Base-by-base conservation (phyloP, 2,113 vertebrate genomes). In the Melospiza georgiana region DNA sequence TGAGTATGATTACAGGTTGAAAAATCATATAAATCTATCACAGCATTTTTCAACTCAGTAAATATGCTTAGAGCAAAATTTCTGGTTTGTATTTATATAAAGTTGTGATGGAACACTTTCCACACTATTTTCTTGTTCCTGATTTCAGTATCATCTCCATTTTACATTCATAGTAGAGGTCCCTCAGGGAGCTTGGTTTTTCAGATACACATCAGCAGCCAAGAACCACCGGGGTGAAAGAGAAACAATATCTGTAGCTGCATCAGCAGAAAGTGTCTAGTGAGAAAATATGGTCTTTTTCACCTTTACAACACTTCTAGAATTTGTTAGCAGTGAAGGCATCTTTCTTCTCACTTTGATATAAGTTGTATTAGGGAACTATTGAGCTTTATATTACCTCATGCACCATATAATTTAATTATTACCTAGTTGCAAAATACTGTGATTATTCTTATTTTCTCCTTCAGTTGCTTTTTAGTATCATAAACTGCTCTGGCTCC, bases 171-270 rank as follows among this genome's bases (percentile, higher is more conserved):
- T 6, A 23, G 61, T 13, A 57, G 49, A 24, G 18, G 28, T 67
- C 41, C 24, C n/a, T 77, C n/a, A 4, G 61, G 51, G 22, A 84
- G 24, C 12, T 62, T 33, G 7, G 15, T 7, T 78, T 62, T 33
- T 78, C 61, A 84, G 66, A 31, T 6, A 25, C 2, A 2, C 0
- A 5, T 37, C 33, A 78, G 39, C n/a, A 71, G 57, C 0, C 0
- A 78, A 66, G 41, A 76, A 30, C 12, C 24, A n/a, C 49, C 54
- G 65, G 35, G n/a, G 61, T 44, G 69, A 75, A 73, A 24, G 39
- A 72, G n/a, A 66, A 89, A 44, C 28, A 58, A 1, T n/a, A 21
- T 23, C 30, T 55, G 8, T 19, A 15, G 24, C 7, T 88, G 23
- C 52, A 86, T 59, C 55, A 68, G 21, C 19, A 85, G 51, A 27